phyloP scores from a whole-genome alignment of 2,113 vertebrate species.

The Oryzias curvinotus region DNA sequence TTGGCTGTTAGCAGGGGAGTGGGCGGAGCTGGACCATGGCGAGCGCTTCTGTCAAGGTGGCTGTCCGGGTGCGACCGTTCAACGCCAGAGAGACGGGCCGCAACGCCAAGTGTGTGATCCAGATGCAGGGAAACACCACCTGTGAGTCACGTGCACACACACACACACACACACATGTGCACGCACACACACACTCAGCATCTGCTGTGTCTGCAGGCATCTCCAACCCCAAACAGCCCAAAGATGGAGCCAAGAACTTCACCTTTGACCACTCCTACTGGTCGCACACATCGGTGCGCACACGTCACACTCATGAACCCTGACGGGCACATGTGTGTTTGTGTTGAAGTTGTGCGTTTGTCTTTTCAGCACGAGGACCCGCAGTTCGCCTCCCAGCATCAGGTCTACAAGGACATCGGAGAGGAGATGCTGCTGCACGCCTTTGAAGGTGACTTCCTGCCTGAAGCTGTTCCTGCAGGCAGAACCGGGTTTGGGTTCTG shows the following conservation, averaged over 20 bases:
- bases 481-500: background rate
- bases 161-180: background rate
- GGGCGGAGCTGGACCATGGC: conserved; percentile 75
- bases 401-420: conserved; percentile 87
- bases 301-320: background rate
- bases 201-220: conserved; percentile 75
- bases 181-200: background rate
- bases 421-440: conserved; percentile 89
- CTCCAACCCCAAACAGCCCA: conserved; percentile 84
- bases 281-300: conserved; percentile 85
- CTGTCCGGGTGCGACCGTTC: conserved; percentile 85
- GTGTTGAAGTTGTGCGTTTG: conserved; percentile 10
- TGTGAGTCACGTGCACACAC: conserved; percentile 73
- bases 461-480: too few species aligned
- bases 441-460: conserved; percentile 75
- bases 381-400: conserved; percentile 80
- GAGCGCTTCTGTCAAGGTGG: conserved; percentile 88
- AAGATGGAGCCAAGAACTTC: conserved; percentile 86
- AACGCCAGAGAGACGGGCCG: conserved; percentile 81
- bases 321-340: background rate
- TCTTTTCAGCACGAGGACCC: conserved; percentile 78
- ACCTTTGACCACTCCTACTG: conserved; percentile 92
- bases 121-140: conserved; percentile 89
- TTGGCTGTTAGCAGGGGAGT: conserved; percentile 46
- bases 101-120: conserved; percentile 88